Evolutionary conservation across 2,888 invertebrate genomes (phyloP), one percentile per base, ranked within the genome.

Genomic region (Trachelus stipa): DNA sequence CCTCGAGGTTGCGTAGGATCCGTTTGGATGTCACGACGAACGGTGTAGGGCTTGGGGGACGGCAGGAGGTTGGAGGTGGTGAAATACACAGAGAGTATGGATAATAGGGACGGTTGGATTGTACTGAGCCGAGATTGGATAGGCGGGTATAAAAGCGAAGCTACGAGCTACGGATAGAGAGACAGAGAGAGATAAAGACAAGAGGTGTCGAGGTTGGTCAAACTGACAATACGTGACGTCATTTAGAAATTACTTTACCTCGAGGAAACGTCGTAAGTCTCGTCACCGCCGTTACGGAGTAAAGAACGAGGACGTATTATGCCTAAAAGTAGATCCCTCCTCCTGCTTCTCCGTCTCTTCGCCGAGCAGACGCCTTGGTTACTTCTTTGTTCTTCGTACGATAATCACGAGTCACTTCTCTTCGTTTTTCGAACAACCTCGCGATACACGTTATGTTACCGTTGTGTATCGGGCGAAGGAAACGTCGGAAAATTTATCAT

Each of bases 191-290:
- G 71, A 15, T 15, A 71, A 71, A 31, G 71, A 34, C 56, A 23
- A 56, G 71, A 83, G 80, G 81, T 80, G 81, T 78, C 80, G 85
- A 87, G 87, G 85, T 87, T 88, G 87, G 86, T 87, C 86, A 87
- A 87, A 87, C 88, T 85, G 85, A 85, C 85, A 83, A 40, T 75
- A 75, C 77, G 75, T 82, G 83, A 85, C 84, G 84, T 85, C 85
- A 85, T 79, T 78, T 35, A 35, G 82, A 85, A 86, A 86, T 86
- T 83, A 86, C 85, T 85, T 87, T 87, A 88, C 88, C 88, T 88
- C 83, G 80, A 84, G 83, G 76, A 81, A 83, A 80, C 83, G 83
- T 81, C 81, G 79, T 76, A 78, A 76, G 74, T 56, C 79, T 77
- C 12, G 82, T 76, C 79, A 76, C 78, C 23, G 56, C 56, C 56